Conservation (phyloP, 2,797 vertebrate species). For the Acipenser oxyrinchus region DNA sequence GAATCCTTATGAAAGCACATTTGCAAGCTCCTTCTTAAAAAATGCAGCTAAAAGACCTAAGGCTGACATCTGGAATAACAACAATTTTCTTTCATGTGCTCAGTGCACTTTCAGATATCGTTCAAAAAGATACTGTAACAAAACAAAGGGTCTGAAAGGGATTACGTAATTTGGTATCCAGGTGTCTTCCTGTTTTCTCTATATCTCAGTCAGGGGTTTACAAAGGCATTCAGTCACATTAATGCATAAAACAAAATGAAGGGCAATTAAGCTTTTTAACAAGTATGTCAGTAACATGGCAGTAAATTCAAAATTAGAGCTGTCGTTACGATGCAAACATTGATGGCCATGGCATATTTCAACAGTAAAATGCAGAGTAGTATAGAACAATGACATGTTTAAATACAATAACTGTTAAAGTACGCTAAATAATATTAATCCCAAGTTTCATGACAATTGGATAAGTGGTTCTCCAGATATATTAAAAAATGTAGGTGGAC, state of each 20-base stretch:
- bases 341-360: too few relatives aligned
- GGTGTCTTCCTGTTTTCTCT: constrained; percentile 12
- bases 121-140: constrained; percentile 3
- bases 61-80: not conserved
- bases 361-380: too few relatives aligned
- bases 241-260: constrained; percentile 6
- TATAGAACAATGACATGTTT: too few relatives aligned
- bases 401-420: too few relatives aligned
- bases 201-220: not conserved
- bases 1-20: not conserved
- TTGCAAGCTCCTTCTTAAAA: not conserved
- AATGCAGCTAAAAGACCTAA: not conserved
- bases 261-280: not conserved
- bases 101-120: not conserved
- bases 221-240: constrained; percentile 2
- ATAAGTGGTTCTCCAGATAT: too few relatives aligned
- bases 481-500: too few relatives aligned
- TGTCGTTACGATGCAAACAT: too few relatives aligned
- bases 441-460: too few relatives aligned
- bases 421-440: too few relatives aligned
- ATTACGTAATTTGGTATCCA: constrained; percentile 8
- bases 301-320: too few relatives aligned
- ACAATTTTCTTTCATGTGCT: not conserved
- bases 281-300: not conserved
- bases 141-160: not conserved